Evolutionary conservation across 2,888 invertebrate genomes (phyloP).

Genomic region (Teleogryllus oceanicus): DNA sequence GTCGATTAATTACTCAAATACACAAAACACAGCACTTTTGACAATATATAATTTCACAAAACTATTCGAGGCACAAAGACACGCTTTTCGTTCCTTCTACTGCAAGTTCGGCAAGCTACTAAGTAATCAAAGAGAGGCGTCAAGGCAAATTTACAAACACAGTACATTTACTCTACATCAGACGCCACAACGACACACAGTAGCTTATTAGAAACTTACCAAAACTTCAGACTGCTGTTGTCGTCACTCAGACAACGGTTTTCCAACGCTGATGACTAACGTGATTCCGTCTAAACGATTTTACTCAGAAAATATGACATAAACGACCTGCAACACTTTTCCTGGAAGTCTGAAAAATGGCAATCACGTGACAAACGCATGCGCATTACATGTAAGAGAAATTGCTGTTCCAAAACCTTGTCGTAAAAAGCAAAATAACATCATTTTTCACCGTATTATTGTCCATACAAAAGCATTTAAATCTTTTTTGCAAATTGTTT

Average conservation of each 20-base stretch:
- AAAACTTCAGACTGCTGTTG: slow-evolving; percentile 32
- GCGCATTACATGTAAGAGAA: slow-evolving; percentile 27
- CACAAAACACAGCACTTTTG: too few relatives aligned
- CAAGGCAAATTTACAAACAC: slow-evolving; percentile 31
- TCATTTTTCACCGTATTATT: too few relatives aligned
- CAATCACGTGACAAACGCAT: slow-evolving; percentile 36
- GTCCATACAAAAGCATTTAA: too few relatives aligned
- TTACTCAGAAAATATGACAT: slow-evolving; percentile 36
- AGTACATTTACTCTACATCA: background rate
- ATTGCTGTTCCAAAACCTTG: background rate
- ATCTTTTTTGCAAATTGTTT: too few relatives aligned
- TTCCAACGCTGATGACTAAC: slow-evolving; percentile 35
- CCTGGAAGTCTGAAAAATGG: slow-evolving; percentile 36
- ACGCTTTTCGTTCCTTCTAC: too few relatives aligned
- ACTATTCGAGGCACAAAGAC: too few relatives aligned
- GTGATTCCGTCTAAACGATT: slow-evolving; percentile 34
- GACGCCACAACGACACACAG: slow-evolving; percentile 22
- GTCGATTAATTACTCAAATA: too few relatives aligned
- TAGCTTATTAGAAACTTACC: slow-evolving; percentile 34
- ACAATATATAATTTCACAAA: too few relatives aligned
- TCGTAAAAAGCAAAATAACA: too few relatives aligned
- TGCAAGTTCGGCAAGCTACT: background rate
- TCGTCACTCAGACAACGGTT: slow-evolving; percentile 33
- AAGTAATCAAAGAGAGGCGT: slow-evolving; percentile 22
- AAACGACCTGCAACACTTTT: slow-evolving; percentile 36